A percentile compares a stretch with the other conserved stretches of the same genome.
phyloP scores from a whole-genome alignment of 1,140 invertebrate genomes.

The Drosophila mayri region DNA sequence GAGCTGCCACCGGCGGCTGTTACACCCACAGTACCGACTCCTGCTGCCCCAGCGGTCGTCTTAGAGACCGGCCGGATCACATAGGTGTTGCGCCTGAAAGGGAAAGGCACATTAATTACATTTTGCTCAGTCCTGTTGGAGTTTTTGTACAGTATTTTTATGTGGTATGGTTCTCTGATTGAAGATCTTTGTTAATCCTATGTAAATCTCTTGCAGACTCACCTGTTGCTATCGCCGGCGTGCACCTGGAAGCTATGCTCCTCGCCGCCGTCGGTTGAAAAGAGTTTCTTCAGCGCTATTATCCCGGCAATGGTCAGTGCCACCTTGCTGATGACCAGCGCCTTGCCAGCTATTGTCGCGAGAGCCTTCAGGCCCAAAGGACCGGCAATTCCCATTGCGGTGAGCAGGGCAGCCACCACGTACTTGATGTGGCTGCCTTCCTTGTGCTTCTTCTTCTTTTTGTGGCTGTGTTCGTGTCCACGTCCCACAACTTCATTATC shows the following conservation, averaged over 20 bases:
- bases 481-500: slow-evolving; percentile 38
- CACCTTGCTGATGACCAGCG: slow-evolving; percentile 89
- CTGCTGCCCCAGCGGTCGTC: slow-evolving; percentile 39
- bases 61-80: slow-evolving; percentile 86
- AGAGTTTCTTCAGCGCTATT: slow-evolving; percentile 89
- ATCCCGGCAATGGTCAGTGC: slow-evolving; percentile 89
- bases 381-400: slow-evolving; percentile 88
- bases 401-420: slow-evolving; percentile 87
- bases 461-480: slow-evolving; percentile 49
- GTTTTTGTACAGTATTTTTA: neutral
- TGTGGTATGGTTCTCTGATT: no score
- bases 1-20: slow-evolving; percentile 73
- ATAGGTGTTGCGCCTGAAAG: slow-evolving; percentile 87
- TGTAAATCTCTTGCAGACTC: slow-evolving; percentile 31
- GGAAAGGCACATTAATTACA: slow-evolving; percentile 48
- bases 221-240: slow-evolving; percentile 88
- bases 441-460: slow-evolving; percentile 74
- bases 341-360: slow-evolving; percentile 89
- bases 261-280: slow-evolving; percentile 87
- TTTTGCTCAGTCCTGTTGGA: neutral
- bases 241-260: slow-evolving; percentile 89
- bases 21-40: slow-evolving; percentile 41
- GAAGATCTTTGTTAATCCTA: neutral
- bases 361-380: slow-evolving; percentile 87
- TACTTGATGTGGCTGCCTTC: slow-evolving; percentile 85